These are phyloP conservation scores for Sebastes jordani DNA, from an alignment of 2,797 vertebrate genomes.

Conservation along the genomic window DNA sequence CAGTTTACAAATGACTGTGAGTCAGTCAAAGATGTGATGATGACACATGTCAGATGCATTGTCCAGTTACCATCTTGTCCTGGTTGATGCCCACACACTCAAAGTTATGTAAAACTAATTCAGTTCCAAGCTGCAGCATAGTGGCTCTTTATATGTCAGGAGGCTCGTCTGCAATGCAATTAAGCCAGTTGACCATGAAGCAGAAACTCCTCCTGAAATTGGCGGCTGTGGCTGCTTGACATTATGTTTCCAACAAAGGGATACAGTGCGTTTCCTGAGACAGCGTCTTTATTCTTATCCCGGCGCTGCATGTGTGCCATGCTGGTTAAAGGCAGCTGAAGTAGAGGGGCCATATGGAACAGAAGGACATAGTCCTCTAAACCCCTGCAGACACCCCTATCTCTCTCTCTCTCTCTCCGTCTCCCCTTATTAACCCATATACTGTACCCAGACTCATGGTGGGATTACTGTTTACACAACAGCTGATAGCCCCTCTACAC, in stretches of 20 bases:
- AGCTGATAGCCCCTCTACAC: not conserved
- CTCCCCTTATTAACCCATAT: conserved; percentile 63
- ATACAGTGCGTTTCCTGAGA: conserved; percentile 40
- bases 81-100: conserved; percentile 36
- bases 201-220: conserved; percentile 14
- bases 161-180: conserved; percentile 50
- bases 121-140: conserved; percentile 5
- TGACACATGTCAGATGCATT: conserved; percentile 33
- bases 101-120: conserved; percentile 55
- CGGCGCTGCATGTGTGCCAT: conserved; percentile 26
- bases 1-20: conserved; percentile 13
- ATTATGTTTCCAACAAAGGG: conserved; percentile 53
- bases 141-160: conserved; percentile 14
- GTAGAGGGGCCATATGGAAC: conserved; percentile 54
- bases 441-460: conserved; percentile 37
- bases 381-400: conserved; percentile 43
- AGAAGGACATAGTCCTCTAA: conserved; percentile 66
- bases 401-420: conserved; percentile 7
- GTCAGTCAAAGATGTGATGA: conserved; percentile 16
- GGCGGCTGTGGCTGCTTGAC: conserved; percentile 24
- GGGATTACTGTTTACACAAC: conserved; percentile 47
- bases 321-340: conserved; percentile 40
- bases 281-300: conserved; percentile 45
- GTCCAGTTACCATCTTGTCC: conserved; percentile 19
- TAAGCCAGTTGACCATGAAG: conserved; percentile 42